Percentiles rank a stretch among this genome's conserved stretches.
Evolutionary conservation across 2,113 vertebrate genomes (phyloP).

Genomic region (Dinomys branickii): DNA sequence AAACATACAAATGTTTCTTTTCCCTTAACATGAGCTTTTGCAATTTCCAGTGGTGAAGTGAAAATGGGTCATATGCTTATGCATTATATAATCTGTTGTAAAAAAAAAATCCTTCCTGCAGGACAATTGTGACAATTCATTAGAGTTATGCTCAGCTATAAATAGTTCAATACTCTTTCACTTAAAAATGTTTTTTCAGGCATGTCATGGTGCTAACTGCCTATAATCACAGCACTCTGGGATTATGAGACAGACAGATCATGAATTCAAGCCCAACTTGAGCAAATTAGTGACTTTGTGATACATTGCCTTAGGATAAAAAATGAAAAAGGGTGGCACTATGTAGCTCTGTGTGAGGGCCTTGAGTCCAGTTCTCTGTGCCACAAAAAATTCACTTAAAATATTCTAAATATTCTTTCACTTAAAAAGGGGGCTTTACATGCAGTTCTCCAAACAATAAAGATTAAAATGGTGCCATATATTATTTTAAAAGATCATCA

Average conservation of each 20-base stretch:
- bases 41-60: slow-evolving; percentile 38
- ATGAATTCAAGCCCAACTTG: not conserved
- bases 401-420: not conserved
- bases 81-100: not conserved
- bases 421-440: not conserved
- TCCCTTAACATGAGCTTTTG: not conserved
- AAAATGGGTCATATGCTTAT: slow-evolving; percentile 10
- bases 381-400: not conserved
- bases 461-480: not conserved
- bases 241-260: not conserved
- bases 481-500: not conserved
- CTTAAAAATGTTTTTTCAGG: not conserved
- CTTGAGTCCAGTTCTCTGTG: not conserved
- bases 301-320: not conserved
- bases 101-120: not conserved
- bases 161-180: not conserved
- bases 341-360: not conserved
- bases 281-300: not conserved
- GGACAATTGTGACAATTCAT: not conserved
- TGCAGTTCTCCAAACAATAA: not conserved
- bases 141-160: not conserved
- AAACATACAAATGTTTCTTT: slow-evolving; percentile 6
- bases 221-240: not conserved
- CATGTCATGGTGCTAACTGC: not conserved
- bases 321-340: not conserved